Percentiles rank a stretch among this genome's conserved stretches.
Conservation (phyloP, 2,113 vertebrate genomes). For the Bettongia penicillata region DNA sequence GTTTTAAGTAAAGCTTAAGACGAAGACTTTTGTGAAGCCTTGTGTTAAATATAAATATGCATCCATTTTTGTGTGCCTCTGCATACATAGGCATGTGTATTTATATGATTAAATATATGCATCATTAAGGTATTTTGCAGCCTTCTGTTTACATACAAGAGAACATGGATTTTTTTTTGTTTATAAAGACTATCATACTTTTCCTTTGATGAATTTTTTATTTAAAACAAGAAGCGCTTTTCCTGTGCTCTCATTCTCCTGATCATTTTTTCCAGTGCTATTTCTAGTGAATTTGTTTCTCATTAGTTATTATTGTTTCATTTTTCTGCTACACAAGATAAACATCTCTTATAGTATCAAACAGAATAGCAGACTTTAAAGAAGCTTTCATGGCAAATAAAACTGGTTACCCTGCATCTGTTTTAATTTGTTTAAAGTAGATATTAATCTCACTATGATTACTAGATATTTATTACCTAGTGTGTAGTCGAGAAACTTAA, state of each 20-base stretch:
- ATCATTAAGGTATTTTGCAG: slow-evolving; percentile 43
- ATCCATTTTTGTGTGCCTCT: neutral
- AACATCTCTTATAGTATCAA: slow-evolving; percentile 33
- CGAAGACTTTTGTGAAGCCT: neutral
- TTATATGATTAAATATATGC: slow-evolving; percentile 38
- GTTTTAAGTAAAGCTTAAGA: neutral
- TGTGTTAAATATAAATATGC: neutral
- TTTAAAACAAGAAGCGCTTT: slow-evolving; percentile 43
- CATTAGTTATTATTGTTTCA: slow-evolving; percentile 15
- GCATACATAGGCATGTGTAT: neutral
- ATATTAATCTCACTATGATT: neutral
- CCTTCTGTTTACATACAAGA: slow-evolving; percentile 54
- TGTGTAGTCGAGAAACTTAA: slow-evolving; percentile 60
- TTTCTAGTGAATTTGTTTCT: slow-evolving; percentile 55
- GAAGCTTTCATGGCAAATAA: slow-evolving; percentile 4
- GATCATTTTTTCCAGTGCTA: slow-evolving; percentile 36
- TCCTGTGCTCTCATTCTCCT: slow-evolving; percentile 18
- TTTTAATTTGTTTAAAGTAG: slow-evolving; percentile 47
- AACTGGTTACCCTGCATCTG: slow-evolving; percentile 32
- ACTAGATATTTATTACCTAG: neutral
- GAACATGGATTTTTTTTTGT: slow-evolving; percentile 49
- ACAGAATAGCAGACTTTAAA: slow-evolving; percentile 23
- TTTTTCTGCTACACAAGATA: slow-evolving; percentile 36
- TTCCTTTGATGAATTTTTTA: slow-evolving; percentile 39
- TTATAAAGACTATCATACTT: slow-evolving; percentile 36